Evolutionary conservation across 2,113 vertebrate species (phyloP).

Genomic region (Strix aluco): DNA sequence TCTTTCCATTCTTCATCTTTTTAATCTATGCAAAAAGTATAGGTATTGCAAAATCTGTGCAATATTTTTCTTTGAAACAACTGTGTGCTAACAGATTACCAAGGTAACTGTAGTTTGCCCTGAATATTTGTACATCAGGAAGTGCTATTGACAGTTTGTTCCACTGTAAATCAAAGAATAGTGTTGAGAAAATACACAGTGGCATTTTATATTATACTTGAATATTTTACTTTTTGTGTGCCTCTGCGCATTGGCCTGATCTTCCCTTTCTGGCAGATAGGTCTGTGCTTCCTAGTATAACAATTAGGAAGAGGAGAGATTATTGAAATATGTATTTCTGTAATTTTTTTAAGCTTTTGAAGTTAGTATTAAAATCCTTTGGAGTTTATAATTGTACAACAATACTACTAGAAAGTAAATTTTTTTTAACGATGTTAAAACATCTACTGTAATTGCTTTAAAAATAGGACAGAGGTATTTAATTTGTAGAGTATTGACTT

Average conservation of each 20-base stretch:
- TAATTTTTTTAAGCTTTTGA: background rate
- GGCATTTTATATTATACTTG: background rate
- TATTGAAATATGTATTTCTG: background rate
- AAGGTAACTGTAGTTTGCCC: background rate
- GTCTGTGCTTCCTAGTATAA: background rate
- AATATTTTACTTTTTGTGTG: background rate
- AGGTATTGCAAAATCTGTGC: background rate
- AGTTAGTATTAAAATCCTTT: background rate
- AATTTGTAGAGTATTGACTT: background rate
- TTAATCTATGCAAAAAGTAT: conserved; percentile 11
- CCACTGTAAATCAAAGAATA: background rate
- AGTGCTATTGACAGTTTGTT: background rate
- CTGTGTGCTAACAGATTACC: background rate
- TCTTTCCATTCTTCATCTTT: conserved; percentile 2
- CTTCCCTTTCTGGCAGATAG: background rate
- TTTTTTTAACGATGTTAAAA: background rate
- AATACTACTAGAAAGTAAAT: background rate
- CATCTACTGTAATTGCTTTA: background rate
- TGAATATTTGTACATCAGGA: background rate
- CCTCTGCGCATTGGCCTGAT: background rate
- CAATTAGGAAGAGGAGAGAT: background rate
- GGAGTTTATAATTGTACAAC: background rate
- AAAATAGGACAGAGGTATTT: background rate
- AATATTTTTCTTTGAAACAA: background rate
- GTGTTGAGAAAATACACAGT: background rate